Conservation (phyloP, 1,140 invertebrate genomes). For the Goniozus legneri region DNA sequence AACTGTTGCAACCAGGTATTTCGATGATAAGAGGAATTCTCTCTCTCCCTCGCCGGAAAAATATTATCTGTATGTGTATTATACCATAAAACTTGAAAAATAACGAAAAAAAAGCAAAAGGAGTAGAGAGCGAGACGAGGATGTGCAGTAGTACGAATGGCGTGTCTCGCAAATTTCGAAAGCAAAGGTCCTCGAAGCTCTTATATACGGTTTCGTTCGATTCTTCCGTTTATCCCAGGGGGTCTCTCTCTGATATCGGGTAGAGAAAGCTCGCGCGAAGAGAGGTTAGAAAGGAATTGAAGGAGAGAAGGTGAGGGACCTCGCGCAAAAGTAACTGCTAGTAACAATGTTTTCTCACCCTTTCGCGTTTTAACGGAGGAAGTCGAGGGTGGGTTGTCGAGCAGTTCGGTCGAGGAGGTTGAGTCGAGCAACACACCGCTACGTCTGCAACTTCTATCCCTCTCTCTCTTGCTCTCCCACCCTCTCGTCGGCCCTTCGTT, state of each 20-base stretch:
- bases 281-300: constrained; percentile 17
- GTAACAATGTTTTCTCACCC: constrained; percentile 52
- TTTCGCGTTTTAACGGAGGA: constrained; percentile 39
- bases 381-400: neutral
- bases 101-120: neutral
- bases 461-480: too few relatives aligned
- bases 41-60: too few relatives aligned
- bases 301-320: constrained; percentile 8
- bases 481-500: too few relatives aligned
- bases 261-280: constrained; percentile 39
- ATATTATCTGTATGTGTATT: too few relatives aligned
- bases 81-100: neutral
- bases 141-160: neutral
- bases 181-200: neutral
- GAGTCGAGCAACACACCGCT: constrained; percentile 16
- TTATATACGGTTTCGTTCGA: constrained; percentile 14
- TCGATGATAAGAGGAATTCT: too few relatives aligned
- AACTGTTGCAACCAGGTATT: too few relatives aligned
- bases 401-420: neutral
- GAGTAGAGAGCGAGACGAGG: neutral
- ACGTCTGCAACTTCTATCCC: too few relatives aligned
- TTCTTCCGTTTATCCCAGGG: constrained; percentile 31
- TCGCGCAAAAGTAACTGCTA: constrained; percentile 42
- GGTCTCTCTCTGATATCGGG: too few relatives aligned
- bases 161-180: neutral